These are phyloP conservation scores for Arrhopalites spinosus DNA, from an alignment of 2,888 invertebrate genomes.

Conservation along the genomic window DNA sequence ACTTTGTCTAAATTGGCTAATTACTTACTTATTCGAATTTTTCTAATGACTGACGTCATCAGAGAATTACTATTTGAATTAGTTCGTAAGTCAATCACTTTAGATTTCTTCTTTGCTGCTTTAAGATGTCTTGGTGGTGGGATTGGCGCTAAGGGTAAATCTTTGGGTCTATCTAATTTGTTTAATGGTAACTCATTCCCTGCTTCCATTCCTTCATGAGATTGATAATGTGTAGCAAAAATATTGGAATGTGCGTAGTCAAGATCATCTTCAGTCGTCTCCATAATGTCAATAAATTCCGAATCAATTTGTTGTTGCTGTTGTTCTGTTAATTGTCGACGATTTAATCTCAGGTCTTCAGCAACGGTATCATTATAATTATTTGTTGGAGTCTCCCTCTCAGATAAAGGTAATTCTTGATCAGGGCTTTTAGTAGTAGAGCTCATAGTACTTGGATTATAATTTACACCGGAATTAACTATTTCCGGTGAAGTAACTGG, in stretches of 20 bases:
- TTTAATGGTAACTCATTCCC: neutral
- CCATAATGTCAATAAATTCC: neutral
- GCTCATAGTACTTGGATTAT: neutral
- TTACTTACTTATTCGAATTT: slow-evolving; percentile 42
- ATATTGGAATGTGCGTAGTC: neutral
- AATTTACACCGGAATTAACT: neutral
- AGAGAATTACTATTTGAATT: slow-evolving; percentile 37
- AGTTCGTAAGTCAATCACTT: slow-evolving; percentile 39
- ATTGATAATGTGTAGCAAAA: neutral
- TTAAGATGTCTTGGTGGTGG: slow-evolving; percentile 19
- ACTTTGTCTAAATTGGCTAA: slow-evolving; percentile 17
- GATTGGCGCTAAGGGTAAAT: slow-evolving; percentile 28
- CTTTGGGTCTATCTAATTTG: slow-evolving; percentile 29
- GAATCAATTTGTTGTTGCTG: neutral
- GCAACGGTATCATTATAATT: neutral
- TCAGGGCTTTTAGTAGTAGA: neutral
- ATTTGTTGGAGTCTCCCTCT: neutral
- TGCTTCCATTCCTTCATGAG: neutral
- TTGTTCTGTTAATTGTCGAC: neutral
- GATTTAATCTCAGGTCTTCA: neutral
- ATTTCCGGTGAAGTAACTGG: neutral
- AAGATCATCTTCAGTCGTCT: neutral
- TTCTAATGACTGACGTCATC: slow-evolving; percentile 38
- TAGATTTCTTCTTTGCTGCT: slow-evolving; percentile 34
- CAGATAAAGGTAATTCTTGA: neutral